Conservation (phyloP, 2,113 vertebrate genomes). For the Semnopithecus entellus region DNA sequence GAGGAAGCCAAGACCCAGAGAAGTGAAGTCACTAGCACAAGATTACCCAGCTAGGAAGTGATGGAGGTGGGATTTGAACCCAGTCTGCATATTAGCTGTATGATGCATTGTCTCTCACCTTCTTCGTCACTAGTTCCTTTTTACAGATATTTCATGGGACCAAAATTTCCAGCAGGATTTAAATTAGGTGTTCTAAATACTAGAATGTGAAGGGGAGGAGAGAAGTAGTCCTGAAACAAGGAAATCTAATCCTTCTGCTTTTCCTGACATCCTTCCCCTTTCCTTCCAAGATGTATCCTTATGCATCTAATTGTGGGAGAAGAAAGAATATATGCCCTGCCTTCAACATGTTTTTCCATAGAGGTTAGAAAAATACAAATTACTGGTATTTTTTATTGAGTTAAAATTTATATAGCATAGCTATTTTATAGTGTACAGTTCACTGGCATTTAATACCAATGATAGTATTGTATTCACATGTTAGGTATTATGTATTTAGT, state of each 20-base stretch:
- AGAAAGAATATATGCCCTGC: background rate
- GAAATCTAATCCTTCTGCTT: background rate
- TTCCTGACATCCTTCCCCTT: background rate
- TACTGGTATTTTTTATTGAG: background rate
- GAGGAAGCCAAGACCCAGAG: background rate
- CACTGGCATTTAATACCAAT: background rate
- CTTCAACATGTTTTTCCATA: background rate
- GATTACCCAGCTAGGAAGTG: background rate
- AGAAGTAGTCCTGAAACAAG: background rate
- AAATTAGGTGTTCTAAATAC: background rate
- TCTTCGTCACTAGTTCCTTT: background rate
- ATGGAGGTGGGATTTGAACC: background rate
- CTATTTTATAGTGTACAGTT: background rate
- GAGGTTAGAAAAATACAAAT: background rate
- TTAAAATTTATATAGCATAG: background rate
- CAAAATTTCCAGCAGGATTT: background rate
- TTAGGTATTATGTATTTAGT: background rate
- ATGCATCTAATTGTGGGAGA: background rate
- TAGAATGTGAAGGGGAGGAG: background rate
- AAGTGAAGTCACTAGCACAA: background rate
- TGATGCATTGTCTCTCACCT: background rate
- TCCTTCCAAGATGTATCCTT: background rate
- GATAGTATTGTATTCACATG: background rate
- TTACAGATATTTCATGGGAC: background rate
- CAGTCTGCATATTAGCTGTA: rapidly evolving